These are phyloP conservation scores for Columbina picui DNA, from an alignment of 2,113 vertebrate genomes.

Conservation along the genomic window DNA sequence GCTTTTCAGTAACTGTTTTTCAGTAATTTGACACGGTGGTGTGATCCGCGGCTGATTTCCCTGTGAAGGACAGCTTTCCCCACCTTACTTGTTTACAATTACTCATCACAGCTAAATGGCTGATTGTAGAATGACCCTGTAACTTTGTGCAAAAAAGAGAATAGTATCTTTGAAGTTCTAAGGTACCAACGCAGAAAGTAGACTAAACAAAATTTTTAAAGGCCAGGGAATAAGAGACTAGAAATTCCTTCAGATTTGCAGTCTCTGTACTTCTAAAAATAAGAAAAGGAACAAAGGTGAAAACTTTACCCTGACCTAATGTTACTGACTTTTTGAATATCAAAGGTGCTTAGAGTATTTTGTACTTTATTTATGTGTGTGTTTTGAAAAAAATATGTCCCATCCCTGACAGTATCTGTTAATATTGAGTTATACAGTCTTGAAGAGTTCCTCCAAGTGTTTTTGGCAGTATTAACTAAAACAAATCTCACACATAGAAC, in stretches of 20 bases:
- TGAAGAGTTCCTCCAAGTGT: not conserved
- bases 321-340: not conserved
- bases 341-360: not conserved
- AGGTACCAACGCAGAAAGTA: not conserved
- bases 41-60: not conserved
- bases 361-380: not conserved
- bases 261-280: not conserved
- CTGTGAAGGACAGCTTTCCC: not conserved
- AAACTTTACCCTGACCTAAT: not conserved
- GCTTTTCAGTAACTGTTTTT: not conserved
- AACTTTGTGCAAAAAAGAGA: not conserved
- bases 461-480: not conserved
- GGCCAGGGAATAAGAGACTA: not conserved
- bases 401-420: not conserved
- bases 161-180: not conserved
- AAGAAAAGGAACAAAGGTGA: not conserved
- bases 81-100: not conserved
- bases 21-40: not conserved
- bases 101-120: not conserved
- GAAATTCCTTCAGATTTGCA: not conserved
- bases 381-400: not conserved
- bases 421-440: not conserved
- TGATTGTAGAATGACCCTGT: not conserved
- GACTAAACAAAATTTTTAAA: not conserved
- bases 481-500: not conserved